Conservation (phyloP, 2,113 vertebrate genomes). For the Ophthalmolycus amberensis region DNA sequence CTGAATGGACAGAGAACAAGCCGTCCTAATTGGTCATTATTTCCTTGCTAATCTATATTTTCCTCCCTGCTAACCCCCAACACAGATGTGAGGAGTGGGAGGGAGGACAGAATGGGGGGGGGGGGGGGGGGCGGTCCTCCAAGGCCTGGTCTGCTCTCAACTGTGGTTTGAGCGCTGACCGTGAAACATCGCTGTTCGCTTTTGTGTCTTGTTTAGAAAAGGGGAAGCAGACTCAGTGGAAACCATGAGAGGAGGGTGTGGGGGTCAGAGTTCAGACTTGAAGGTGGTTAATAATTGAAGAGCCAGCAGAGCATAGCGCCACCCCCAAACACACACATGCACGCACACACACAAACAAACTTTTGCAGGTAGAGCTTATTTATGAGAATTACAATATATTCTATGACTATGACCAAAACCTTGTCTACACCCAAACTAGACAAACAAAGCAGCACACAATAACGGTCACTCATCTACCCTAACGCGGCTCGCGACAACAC, state of each 20-base stretch:
- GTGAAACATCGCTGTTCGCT: constrained; percentile 45
- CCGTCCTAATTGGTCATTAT: constrained; percentile 74
- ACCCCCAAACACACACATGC: neutral
- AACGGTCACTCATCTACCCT: neutral
- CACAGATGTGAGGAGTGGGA: constrained; percentile 66
- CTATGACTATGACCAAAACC: neutral
- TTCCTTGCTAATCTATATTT: constrained; percentile 68
- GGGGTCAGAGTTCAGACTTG: constrained; percentile 61
- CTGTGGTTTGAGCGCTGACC: constrained; percentile 49
- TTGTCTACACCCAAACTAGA: neutral
- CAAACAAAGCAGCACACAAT: neutral
- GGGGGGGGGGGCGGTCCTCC: neutral
- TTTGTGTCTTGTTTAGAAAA: constrained; percentile 55
- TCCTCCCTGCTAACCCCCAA: constrained; percentile 62
- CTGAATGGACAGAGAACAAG: constrained; percentile 65
- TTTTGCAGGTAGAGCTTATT: constrained; percentile 2
- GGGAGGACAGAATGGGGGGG: constrained; percentile 14
- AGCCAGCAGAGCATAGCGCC: constrained; percentile 34
- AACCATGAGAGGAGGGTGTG: constrained; percentile 46
- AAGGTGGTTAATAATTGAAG: constrained; percentile 56
- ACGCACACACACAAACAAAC: neutral
- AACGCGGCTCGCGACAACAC: neutral
- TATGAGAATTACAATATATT: constrained; percentile 1
- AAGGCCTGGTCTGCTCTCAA: constrained; percentile 29
- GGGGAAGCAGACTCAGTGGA: constrained; percentile 43